These are phyloP conservation scores for Drosophila paranaensis DNA, from an alignment of 2,888 invertebrate species.

Conservation along the genomic window DNA sequence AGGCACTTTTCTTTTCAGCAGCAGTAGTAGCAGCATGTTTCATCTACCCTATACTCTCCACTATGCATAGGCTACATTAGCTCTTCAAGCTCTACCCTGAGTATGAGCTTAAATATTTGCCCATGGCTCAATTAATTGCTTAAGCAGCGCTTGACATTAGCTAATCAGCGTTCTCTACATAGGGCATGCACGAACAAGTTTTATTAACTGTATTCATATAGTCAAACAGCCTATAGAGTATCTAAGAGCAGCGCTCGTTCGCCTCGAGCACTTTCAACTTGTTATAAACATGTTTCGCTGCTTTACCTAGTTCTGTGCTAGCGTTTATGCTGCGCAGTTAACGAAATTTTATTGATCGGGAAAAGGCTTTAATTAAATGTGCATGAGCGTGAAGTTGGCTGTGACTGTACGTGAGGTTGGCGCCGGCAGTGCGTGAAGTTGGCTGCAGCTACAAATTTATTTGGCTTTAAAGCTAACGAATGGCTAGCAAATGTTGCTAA, in stretches of 20 bases:
- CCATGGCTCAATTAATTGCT: background rate
- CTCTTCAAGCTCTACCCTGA: background rate
- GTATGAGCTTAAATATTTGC: background rate
- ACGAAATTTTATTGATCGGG: slow-evolving; percentile 16
- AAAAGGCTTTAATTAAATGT: slow-evolving; percentile 16
- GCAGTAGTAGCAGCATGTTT: slow-evolving; percentile 20
- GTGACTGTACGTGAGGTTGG: background rate
- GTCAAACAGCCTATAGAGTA: slow-evolving; percentile 20
- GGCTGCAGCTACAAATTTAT: background rate
- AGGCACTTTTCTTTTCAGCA: slow-evolving; percentile 62
- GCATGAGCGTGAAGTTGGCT: slow-evolving; percentile 16
- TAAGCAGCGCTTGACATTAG: background rate
- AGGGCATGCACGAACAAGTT: background rate
- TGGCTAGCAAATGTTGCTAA: background rate
- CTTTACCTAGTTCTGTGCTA: slow-evolving; percentile 12
- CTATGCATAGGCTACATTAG: background rate
- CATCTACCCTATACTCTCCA: slow-evolving; percentile 25
- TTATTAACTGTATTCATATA: background rate
- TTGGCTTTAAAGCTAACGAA: background rate
- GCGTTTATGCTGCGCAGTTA: slow-evolving; percentile 33
- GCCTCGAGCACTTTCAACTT: background rate
- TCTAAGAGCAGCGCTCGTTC: slow-evolving; percentile 5
- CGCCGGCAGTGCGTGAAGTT: slow-evolving; percentile 15
- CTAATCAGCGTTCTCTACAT: background rate
- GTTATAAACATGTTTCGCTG: slow-evolving; percentile 31